These are phyloP conservation scores for Ctenochaetus hawaiiensis DNA, from an alignment of 2,797 vertebrate species.

Conservation along the genomic window DNA sequence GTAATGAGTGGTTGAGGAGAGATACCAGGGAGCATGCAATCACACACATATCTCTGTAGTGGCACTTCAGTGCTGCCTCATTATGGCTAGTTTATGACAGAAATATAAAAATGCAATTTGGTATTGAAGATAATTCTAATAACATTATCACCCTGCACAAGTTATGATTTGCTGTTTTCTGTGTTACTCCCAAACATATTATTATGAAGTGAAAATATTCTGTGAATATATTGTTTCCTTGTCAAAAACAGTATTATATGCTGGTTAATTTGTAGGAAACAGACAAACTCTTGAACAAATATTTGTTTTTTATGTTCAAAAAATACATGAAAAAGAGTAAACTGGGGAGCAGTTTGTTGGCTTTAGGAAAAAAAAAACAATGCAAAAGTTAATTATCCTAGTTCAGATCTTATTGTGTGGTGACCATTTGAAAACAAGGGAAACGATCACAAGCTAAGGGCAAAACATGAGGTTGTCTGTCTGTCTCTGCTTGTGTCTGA, in stretches of 20 bases:
- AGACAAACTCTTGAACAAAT: not conserved
- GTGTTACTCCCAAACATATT: not conserved
- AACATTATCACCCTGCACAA: constrained; percentile 30
- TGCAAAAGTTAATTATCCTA: not conserved
- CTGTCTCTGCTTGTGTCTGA: not conserved
- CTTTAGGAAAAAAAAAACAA: not conserved
- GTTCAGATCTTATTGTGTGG: not conserved
- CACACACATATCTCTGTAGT: constrained; percentile 56
- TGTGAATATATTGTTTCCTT: not conserved
- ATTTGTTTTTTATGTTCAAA: not conserved
- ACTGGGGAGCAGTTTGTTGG: not conserved
- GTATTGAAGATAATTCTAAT: constrained; percentile 51
- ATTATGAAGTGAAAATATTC: not conserved
- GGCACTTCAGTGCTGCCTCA: constrained; percentile 69
- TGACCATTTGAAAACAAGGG: not conserved
- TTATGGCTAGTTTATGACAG: constrained; percentile 69
- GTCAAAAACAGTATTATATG: not conserved
- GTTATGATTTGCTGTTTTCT: constrained; percentile 17
- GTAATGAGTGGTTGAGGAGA: constrained; percentile 27
- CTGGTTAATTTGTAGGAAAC: not conserved
- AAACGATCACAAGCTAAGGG: not conserved
- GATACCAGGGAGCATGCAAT: constrained; percentile 51
- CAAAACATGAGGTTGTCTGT: constrained; percentile 2
- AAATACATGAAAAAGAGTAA: not conserved
- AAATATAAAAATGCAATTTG: constrained; percentile 60